Percentiles rank a stretch among this genome's conserved stretches.
phyloP scores from a whole-genome alignment of 2,888 invertebrate species.

The Octodonta nipae region DNA sequence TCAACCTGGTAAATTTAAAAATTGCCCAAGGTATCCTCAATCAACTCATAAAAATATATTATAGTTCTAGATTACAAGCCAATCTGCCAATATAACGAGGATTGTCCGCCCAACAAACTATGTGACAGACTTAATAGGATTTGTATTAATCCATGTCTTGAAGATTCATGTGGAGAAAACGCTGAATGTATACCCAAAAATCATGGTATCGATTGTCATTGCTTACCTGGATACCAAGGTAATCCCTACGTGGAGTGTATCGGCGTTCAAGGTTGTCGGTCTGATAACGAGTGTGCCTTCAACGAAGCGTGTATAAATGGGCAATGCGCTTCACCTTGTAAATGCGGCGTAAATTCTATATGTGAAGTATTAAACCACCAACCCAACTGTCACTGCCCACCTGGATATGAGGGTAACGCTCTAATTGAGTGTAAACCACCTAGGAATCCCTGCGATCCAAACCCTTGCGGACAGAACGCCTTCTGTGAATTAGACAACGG shows the following conservation, averaged over 20 bases:
- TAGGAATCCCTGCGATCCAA: slow-evolving; percentile 66
- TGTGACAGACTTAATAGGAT: slow-evolving; percentile 74
- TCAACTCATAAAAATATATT: background rate
- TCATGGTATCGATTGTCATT: slow-evolving; percentile 64
- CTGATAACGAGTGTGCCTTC: slow-evolving; percentile 56
- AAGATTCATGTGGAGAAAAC: slow-evolving; percentile 69
- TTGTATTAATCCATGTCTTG: slow-evolving; percentile 69
- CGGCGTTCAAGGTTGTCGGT: slow-evolving; percentile 56
- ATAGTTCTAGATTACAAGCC: slow-evolving; percentile 34
- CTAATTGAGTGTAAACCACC: slow-evolving; percentile 56
- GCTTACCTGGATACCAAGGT: slow-evolving; percentile 58
- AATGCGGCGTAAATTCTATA: slow-evolving; percentile 65
- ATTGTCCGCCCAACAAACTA: slow-evolving; percentile 72
- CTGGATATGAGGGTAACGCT: slow-evolving; percentile 71
- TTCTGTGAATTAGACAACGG: slow-evolving; percentile 73
- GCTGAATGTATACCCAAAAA: slow-evolving; percentile 65
- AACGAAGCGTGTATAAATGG: slow-evolving; percentile 67
- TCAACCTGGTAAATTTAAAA: slow-evolving; percentile 49
- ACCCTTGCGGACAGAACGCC: slow-evolving; percentile 78
- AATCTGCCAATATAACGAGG: slow-evolving; percentile 80
- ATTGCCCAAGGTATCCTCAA: background rate
- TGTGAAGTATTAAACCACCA: slow-evolving; percentile 71
- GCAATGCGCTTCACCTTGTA: slow-evolving; percentile 63
- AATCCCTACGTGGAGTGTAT: slow-evolving; percentile 64
- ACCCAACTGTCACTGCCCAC: slow-evolving; percentile 67